Conservation (phyloP, 2,888 invertebrate genomes). For the Ectemnius cavifrons region DNA sequence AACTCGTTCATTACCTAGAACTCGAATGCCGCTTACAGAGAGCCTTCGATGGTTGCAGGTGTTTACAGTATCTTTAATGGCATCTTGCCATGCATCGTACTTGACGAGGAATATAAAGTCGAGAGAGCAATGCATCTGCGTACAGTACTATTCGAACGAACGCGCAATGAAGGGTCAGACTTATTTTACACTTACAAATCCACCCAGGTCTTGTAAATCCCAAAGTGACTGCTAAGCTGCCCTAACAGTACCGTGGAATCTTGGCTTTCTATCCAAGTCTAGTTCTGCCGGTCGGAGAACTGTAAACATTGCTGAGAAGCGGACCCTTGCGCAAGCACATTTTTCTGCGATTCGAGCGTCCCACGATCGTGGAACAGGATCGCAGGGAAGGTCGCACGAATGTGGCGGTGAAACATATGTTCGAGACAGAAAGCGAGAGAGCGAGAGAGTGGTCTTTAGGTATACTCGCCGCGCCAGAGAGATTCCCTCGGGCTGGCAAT, state of each 20-base stretch:
- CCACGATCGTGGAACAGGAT: constrained; percentile 48
- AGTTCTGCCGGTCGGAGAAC: constrained; percentile 38
- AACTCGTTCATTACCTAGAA: background rate
- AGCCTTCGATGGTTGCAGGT: too few relatives aligned
- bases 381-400: constrained; percentile 42
- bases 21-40: background rate
- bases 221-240: background rate
- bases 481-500: constrained; percentile 35
- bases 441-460: constrained; percentile 1
- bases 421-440: constrained; percentile 30
- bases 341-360: constrained; percentile 37
- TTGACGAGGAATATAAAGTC: too few relatives aligned
- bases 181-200: background rate
- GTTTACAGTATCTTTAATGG: too few relatives aligned
- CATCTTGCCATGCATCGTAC: too few relatives aligned
- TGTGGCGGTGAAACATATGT: constrained; percentile 12
- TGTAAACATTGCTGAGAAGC: constrained; percentile 20
- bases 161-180: too few relatives aligned
- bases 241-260: constrained; percentile 32
- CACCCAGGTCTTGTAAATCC: background rate
- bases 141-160: too few relatives aligned
- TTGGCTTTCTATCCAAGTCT: constrained; percentile 14
- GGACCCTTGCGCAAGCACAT: constrained; percentile 39
- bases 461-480: constrained; percentile 32
- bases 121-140: too few relatives aligned